These are phyloP conservation scores for Meleagris gallopavo DNA, from an alignment of 2,113 vertebrate genomes.

Conservation along the genomic window DNA sequence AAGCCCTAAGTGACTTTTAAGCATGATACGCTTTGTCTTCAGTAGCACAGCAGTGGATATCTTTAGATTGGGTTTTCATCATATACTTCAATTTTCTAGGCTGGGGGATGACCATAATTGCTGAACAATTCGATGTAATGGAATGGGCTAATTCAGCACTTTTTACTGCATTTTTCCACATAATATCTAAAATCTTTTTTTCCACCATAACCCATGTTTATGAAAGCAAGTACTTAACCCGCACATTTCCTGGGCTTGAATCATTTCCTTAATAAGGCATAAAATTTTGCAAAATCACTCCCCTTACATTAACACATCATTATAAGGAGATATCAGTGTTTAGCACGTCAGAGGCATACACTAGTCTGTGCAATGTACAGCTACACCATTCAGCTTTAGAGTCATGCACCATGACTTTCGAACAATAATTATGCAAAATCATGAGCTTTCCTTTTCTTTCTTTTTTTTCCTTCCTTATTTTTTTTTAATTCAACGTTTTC, in stretches of 20 bases:
- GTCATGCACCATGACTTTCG: not conserved
- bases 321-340: slow-evolving; percentile 41
- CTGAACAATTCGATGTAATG: slow-evolving; percentile 64
- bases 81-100: slow-evolving; percentile 74
- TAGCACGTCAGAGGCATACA: not conserved
- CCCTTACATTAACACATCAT: slow-evolving; percentile 53
- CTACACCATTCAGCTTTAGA: slow-evolving; percentile 19
- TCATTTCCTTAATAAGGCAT: slow-evolving; percentile 72
- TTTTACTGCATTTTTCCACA: slow-evolving; percentile 71
- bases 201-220: slow-evolving; percentile 66
- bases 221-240: slow-evolving; percentile 74
- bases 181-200: slow-evolving; percentile 71
- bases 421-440: not conserved
- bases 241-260: slow-evolving; percentile 68
- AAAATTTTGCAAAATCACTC: slow-evolving; percentile 59
- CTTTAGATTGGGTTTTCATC: slow-evolving; percentile 75
- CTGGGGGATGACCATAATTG: slow-evolving; percentile 70
- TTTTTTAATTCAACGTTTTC: not conserved
- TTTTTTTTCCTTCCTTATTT: not conserved
- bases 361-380: slow-evolving; percentile 33
- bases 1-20: slow-evolving; percentile 54
- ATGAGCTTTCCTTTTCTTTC: not conserved
- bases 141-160: slow-evolving; percentile 72
- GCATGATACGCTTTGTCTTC: slow-evolving; percentile 14
- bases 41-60: slow-evolving; percentile 42